Evolutionary conservation across 1,140 invertebrate genomes (phyloP), one percentile per base, ranked within the genome.

Genomic region (Cataglyphis hispanica): DNA sequence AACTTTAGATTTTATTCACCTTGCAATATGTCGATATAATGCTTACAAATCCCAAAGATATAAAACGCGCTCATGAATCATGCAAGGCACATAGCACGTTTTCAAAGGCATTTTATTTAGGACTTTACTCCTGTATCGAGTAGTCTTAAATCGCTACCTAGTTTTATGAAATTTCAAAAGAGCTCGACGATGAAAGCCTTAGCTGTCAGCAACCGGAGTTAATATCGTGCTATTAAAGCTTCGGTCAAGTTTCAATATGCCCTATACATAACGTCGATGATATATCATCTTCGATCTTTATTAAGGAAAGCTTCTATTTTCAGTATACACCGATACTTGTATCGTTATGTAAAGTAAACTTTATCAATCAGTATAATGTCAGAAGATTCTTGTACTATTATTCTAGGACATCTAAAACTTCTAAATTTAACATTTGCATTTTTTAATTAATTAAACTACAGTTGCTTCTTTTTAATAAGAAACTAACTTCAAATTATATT

Each of bases 1-100:
- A 31, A 11, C n/a, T 25, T 10, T 10, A 37, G 37, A 31, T 78
- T 10, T 67, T 37, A 27, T 50, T 46, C 3, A 7, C 10, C 56
- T 78, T n/a, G n/a, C 13, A 22, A 60, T 37, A 1, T 50, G 19
- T 31, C 6, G 25, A 63, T 27, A 60, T 10, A 60, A n/a, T 58
- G 56, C 64, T 64, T 77, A 77, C n/a, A 3, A 11, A 22, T 66
- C 1, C 7, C 13, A 25, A 50, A 67, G 27, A 64, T 50, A 31
- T 50, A 64, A 77, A 61, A 63, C 25, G 11, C 5, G 11, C 31
- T 78, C n/a, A 66, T 78, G n/a, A 66, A 78, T 78, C 31, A 66
- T 67, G n/a, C 27, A 78, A 78, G 37, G 10, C 27, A 34, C n/a
- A 53, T 25, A 67, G 19, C 34, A 6, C 5, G 13, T 40, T 2